Evolutionary conservation across 2,888 invertebrate species (phyloP), one percentile per base, ranked within the genome.

Genomic region (Cepaea hortensis): DNA sequence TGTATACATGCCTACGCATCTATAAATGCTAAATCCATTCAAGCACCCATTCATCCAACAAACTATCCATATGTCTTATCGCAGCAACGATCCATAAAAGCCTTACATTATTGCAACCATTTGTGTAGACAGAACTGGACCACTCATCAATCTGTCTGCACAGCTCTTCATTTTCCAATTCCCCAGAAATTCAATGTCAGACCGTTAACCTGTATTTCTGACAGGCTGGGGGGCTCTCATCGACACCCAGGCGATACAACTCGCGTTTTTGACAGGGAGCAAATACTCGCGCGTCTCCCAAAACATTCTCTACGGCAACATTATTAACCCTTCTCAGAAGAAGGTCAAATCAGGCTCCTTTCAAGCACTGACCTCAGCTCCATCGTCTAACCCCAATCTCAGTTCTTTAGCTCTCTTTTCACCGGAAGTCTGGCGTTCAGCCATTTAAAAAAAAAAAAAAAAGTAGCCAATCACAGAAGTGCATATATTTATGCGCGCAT

Each of bases 231-330:
- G 1, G 7, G 35, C 72, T 72, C 35, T 15, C 35, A 11, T 15
- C 35, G 55, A 11, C 55, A 55, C 55, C 55, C 55, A 9, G 55
- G 55, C 55, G 11, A 55, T 11, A 55, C 55, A 55, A 11, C 18
- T 75, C 35, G 87, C 70, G 5, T 87, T 81, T 87, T 89, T 89
- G n/a, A 88, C 88, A 86, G 18, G 85, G 62, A 84, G 81, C 68
- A 83, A 75, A 80, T 55, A 84, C 35, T n/a, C 35, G 18, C 73
- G 86, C n/a, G 23, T 82, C 13, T 46, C 13, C 55, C 20, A 62
- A 77, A 68, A 55, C n/a, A n/a, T 55, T 73, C 55, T 73, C 23
- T 61, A 18, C 13, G 48, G 46, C 13, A 73, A 72, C 68, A 72
- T 48, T 73, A 70, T 84, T 55, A 84, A 72, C 68, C 61, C 61